These are phyloP conservation scores for Cotesia glomerata DNA, from an alignment of 1,140 invertebrate species.

Conservation along the genomic window DNA sequence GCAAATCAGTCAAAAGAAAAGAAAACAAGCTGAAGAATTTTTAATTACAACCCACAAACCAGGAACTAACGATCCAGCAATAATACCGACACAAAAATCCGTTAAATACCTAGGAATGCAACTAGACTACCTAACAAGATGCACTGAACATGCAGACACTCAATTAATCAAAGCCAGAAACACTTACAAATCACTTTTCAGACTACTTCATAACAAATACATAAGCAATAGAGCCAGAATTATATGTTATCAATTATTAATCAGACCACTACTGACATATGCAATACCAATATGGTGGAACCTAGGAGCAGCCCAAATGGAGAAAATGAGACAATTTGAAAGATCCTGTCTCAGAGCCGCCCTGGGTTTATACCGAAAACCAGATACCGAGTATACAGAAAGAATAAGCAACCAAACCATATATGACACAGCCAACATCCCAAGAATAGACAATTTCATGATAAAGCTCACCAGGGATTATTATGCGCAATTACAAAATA, in stretches of 20 bases:
- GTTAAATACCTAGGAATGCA: neutral
- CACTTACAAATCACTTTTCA: neutral
- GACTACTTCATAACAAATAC: constrained; percentile 3
- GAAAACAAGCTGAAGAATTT: neutral
- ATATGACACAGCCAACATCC: too few species aligned
- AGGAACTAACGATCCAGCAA: neutral
- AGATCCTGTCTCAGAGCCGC: neutral
- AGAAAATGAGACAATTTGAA: neutral
- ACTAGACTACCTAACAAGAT: neutral
- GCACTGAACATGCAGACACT: neutral
- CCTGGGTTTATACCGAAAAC: neutral
- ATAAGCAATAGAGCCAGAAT: neutral
- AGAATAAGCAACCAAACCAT: too few species aligned
- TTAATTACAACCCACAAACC: neutral
- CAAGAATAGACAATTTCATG: too few species aligned
- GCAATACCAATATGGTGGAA: neutral
- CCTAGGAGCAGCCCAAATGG: too few species aligned
- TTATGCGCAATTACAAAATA: too few species aligned
- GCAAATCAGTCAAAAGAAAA: neutral
- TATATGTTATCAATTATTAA: neutral
- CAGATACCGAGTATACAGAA: too few species aligned
- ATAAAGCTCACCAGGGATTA: too few species aligned
- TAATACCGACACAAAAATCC: neutral
- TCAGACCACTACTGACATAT: neutral
- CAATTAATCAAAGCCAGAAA: neutral